Percentiles rank a stretch among this genome's conserved stretches.
Evolutionary conservation across 2,797 vertebrate genomes (phyloP).

Genomic region (Sparus aurata): DNA sequence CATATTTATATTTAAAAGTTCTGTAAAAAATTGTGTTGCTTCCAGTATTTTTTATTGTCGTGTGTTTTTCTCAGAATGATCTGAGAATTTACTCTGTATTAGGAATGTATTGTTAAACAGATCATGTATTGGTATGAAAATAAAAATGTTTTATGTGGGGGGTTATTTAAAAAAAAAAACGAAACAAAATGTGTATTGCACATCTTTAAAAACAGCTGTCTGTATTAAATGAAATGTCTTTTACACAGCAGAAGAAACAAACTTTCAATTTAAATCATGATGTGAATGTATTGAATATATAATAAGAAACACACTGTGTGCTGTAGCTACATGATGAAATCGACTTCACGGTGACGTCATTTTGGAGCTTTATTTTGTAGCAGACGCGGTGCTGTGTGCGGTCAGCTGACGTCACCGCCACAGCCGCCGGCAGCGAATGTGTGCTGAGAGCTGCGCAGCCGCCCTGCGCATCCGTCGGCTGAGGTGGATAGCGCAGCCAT

Average conservation of each 20-base stretch:
- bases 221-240: background rate
- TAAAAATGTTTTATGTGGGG: background rate
- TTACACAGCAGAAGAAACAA: background rate
- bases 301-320: background rate
- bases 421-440: constrained; percentile 76
- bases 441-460: constrained; percentile 81
- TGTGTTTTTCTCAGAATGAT: background rate
- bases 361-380: background rate
- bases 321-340: background rate
- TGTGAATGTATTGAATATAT: background rate
- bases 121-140: background rate
- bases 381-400: constrained; percentile 10
- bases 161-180: background rate
- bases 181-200: constrained; percentile 3
- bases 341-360: background rate
- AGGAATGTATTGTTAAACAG: background rate
- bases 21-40: background rate
- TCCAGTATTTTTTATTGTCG: background rate
- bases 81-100: background rate
- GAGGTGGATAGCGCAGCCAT: constrained; percentile 83
- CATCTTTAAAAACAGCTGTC: background rate
- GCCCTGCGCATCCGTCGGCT: constrained; percentile 84
- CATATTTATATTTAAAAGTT: background rate
- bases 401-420: constrained; percentile 72
- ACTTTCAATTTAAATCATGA: background rate